phyloP scores from a whole-genome alignment of 2,888 invertebrate species.

The Oxycera nigricornis region DNA sequence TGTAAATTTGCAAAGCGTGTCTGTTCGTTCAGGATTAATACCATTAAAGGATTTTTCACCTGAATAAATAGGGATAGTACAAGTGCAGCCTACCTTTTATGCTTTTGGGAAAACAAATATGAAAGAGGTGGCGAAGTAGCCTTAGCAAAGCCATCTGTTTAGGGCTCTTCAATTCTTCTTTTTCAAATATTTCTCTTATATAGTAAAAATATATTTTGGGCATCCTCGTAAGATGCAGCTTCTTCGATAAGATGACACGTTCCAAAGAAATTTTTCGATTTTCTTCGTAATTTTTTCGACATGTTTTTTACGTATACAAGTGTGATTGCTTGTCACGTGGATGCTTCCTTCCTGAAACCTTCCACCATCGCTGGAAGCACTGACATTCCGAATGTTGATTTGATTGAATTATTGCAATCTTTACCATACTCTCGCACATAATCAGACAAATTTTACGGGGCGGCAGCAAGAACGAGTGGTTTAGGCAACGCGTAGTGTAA shows the following conservation, averaged over 20 bases:
- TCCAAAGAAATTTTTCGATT: not conserved
- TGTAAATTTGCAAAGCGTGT: too few relatives aligned
- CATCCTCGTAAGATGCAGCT: too few relatives aligned
- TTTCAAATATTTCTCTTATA: too few relatives aligned
- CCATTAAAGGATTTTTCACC: too few relatives aligned
- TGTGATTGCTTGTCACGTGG: not conserved
- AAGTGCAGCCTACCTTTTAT: too few relatives aligned
- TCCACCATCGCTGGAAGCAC: not conserved
- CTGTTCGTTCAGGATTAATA: too few relatives aligned
- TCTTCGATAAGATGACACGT: not conserved
- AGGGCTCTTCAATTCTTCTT: too few relatives aligned
- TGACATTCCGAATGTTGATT: conserved; percentile 32
- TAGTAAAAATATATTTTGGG: too few relatives aligned
- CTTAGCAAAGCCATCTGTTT: too few relatives aligned
- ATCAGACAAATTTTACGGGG: not conserved
- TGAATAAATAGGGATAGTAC: too few relatives aligned
- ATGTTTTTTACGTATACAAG: not conserved
- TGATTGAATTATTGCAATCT: conserved; percentile 38
- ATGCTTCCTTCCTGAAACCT: not conserved
- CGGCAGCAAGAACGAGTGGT: not conserved
- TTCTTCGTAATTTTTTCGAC: not conserved
- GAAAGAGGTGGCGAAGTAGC: too few relatives aligned
- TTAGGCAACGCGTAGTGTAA: conserved; percentile 13
- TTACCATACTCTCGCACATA: not conserved
- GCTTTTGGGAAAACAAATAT: too few relatives aligned